A percentile compares a stretch with the other conserved stretches of the same genome.
These are phyloP conservation scores for Clanis bilineata DNA, from an alignment of 2,888 invertebrate species.

Conservation along the genomic window DNA sequence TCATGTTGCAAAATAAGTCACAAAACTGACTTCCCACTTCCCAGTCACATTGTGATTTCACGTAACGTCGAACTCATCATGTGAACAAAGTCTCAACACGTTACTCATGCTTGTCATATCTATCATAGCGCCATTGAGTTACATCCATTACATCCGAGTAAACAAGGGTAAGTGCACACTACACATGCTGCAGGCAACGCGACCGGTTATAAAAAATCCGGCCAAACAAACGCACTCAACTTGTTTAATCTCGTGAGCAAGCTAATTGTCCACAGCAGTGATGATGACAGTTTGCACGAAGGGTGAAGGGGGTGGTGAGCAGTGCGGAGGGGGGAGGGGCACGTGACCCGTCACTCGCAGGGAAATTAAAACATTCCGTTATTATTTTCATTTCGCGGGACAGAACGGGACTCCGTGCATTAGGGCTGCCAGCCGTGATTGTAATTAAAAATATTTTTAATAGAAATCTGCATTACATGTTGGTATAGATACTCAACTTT, in stretches of 20 bases:
- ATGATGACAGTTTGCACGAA: conserved; percentile 63
- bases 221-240: conserved; percentile 56
- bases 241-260: conserved; percentile 79
- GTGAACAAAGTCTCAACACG: conserved; percentile 39
- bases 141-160: conserved; percentile 42
- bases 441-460: conserved; percentile 17
- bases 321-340: conserved; percentile 45
- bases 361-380: conserved; percentile 81
- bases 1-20: background rate
- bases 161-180: conserved; percentile 37
- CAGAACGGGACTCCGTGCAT: conserved; percentile 19
- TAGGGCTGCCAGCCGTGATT: conserved; percentile 25
- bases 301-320: conserved; percentile 20
- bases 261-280: conserved; percentile 79
- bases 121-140: conserved; percentile 48
- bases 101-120: conserved; percentile 54
- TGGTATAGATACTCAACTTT: background rate
- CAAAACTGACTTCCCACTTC: background rate
- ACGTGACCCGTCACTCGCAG: conserved; percentile 83
- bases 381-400: conserved; percentile 66
- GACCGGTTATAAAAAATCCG: conserved; percentile 51
- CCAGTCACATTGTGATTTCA: conserved; percentile 10
- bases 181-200: conserved; percentile 40
- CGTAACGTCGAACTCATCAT: conserved; percentile 28
- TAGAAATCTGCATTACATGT: conserved; percentile 4